Evolutionary conservation across 2,888 invertebrate species (phyloP), one percentile per base, ranked within the genome.

Genomic region (Aspidiotus destructor): DNA sequence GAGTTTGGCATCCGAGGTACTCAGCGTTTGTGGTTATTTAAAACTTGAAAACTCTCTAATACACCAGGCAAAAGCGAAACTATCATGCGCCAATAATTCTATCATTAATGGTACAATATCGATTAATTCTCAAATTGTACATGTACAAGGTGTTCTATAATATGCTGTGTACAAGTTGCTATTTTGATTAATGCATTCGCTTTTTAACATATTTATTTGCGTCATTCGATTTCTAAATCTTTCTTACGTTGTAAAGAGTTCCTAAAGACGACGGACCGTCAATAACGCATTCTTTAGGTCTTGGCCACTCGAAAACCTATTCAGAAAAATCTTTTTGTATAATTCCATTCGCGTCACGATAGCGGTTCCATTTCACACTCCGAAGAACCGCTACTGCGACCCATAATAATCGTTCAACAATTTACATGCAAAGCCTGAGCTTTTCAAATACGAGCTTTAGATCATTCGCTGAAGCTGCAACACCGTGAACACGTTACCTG

Each of bases 401-500:
- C 48, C 48, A 13, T 44, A 48, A 11, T 3, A 48, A 3, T 48
- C 48, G 48, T 48, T 48, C 48, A 54, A 54, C 15, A 54, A 5
- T 54, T 54, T n/a, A 13, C 9, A 54, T 9, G 17, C 9, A 16
- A 16, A 16, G 55, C 17, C 17, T 54, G 13, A 13, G 13, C n/a
- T 54, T 54, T 54, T 54, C 55, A 17, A 9, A 54, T 54, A 13
- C n/a, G 11, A 13, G 11, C n/a, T 52, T 52, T 52, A 13, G 5
- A 52, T 52, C 52, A n/a, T 28, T 28, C 28, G 28, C 28, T 28
- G 5, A 28, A 28, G 28, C 28, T 28, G 28, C 28, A 28, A 1
- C 28, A 28, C 28, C 16, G 17, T 16, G 17, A 10, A 15, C 16
- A n/a, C 55, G 16, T 57, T 75, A 87, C 88, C 80, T 90, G 88